Evolutionary conservation across 2,113 vertebrate species (phyloP).

Genomic region (Agapornis roseicollis): DNA sequence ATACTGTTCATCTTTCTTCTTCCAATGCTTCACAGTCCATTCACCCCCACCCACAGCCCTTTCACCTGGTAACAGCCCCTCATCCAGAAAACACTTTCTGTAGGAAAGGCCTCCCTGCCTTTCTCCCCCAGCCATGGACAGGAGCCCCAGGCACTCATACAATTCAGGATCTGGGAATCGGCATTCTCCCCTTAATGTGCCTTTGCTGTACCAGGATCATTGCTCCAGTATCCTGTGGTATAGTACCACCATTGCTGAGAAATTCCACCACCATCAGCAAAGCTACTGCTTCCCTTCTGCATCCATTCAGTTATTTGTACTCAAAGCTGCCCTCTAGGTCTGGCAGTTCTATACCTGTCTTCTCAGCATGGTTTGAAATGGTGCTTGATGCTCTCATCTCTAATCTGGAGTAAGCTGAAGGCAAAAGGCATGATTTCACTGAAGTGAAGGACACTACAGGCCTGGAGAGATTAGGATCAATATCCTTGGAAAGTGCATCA

Average conservation of each 20-base stretch:
- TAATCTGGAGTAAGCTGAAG: background rate
- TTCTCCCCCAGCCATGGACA: background rate
- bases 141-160: rapidly evolving
- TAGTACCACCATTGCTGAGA: background rate
- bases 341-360: background rate
- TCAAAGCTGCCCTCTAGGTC: background rate
- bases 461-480: background rate
- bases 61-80: background rate
- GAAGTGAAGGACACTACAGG: background rate
- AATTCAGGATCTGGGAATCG: background rate
- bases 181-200: background rate
- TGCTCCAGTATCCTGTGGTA: background rate
- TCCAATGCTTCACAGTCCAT: background rate
- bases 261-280: background rate
- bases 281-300: background rate
- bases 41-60: background rate
- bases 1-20: background rate
- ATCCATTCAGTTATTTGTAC: background rate
- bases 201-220: background rate
- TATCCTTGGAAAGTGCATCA: background rate
- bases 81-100: background rate
- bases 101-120: background rate
- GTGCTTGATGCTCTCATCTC: background rate
- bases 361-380: background rate
- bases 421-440: background rate